Evolutionary conservation across 2,888 invertebrate genomes (phyloP).

Genomic region (Drosophila maculinotata): DNA sequence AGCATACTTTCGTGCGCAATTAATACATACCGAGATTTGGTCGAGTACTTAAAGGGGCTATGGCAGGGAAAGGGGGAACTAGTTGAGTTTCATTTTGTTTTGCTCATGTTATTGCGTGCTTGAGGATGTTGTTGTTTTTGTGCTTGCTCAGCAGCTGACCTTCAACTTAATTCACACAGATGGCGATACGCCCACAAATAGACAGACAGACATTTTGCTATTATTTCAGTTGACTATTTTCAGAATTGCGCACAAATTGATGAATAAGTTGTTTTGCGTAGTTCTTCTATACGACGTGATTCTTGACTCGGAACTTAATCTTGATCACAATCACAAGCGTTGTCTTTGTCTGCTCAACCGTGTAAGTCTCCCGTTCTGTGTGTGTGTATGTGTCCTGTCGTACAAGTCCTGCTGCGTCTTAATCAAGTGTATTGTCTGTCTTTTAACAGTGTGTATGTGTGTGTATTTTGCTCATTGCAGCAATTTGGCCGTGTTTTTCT

Average conservation of each 20-base stretch:
- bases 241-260: conserved; percentile 68
- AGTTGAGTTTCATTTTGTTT: conserved; percentile 15
- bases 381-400: conserved; percentile 26
- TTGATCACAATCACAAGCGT: conserved; percentile 50
- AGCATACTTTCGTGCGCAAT: conserved; percentile 43
- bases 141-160: conserved; percentile 62
- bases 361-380: conserved; percentile 11
- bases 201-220: conserved; percentile 32
- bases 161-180: conserved; percentile 34
- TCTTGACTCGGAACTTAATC: conserved; percentile 62
- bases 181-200: conserved; percentile 7
- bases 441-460: conserved; percentile 21
- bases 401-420: conserved; percentile 41
- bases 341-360: conserved; percentile 48
- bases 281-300: conserved; percentile 35
- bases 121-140: conserved; percentile 43
- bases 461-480: conserved; percentile 55
- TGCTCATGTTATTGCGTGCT: conserved; percentile 35
- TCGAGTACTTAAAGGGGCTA: conserved; percentile 13
- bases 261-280: conserved; percentile 66
- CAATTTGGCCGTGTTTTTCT: conserved; percentile 65
- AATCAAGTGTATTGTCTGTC: conserved; percentile 60
- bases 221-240: conserved; percentile 63
- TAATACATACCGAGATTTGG: conserved; percentile 24
- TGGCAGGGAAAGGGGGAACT: neutral